phyloP scores from a whole-genome alignment of 2,797 vertebrate genomes.

The Notamacropus eugenii region DNA sequence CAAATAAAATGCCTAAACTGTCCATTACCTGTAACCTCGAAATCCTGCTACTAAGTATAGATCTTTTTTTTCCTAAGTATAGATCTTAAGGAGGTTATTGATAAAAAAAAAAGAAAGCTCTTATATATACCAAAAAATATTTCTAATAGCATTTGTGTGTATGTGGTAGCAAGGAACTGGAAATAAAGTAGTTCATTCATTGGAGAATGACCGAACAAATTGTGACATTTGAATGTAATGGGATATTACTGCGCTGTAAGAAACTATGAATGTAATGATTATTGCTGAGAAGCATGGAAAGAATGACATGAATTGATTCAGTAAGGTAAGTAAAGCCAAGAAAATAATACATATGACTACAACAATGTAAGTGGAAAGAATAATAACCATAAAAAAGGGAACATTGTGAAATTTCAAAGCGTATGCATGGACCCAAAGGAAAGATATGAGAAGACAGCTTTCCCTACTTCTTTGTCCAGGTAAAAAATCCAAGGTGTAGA shows the following conservation, averaged over 20 bases:
- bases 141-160: background rate
- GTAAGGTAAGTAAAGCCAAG: background rate
- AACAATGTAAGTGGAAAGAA: background rate
- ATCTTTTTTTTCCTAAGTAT: background rate
- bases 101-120: background rate
- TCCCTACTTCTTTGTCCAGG: background rate
- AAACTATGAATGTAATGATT: background rate
- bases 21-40: background rate
- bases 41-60: background rate
- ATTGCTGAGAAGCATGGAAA: background rate
- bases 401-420: background rate
- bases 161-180: background rate
- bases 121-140: background rate
- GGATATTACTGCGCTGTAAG: background rate
- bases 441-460: background rate
- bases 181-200: background rate
- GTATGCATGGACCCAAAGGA: background rate
- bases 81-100: background rate
- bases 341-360: background rate
- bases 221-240: background rate
- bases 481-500: background rate
- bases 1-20: background rate
- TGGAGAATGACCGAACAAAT: background rate
- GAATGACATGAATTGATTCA: background rate
- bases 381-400: background rate